Percentiles rank a stretch among this genome's conserved stretches.
These are phyloP conservation scores for Setophaga kirtlandii DNA, from an alignment of 2,113 vertebrate species.

Conservation along the genomic window DNA sequence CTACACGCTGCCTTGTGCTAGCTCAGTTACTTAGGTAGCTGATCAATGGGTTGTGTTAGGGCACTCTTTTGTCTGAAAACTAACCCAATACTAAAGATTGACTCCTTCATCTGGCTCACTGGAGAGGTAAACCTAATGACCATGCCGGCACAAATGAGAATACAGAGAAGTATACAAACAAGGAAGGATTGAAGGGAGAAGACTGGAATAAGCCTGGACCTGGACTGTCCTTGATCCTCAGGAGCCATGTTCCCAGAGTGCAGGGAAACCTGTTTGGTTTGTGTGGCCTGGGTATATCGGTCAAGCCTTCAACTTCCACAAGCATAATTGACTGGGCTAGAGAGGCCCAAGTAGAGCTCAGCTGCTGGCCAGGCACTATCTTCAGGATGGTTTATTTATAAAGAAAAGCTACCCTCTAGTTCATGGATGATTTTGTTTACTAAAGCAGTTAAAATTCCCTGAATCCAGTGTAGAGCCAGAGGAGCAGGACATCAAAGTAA, in stretches of 20 bases:
- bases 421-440: neutral
- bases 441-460: neutral
- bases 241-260: neutral
- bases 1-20: neutral
- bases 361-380: neutral
- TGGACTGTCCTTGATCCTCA: neutral
- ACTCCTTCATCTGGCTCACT: neutral
- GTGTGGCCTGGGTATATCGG: neutral
- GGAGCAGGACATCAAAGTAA: neutral
- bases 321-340: neutral
- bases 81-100: neutral
- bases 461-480: neutral
- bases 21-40: neutral
- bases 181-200: neutral
- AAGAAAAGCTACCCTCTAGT: neutral
- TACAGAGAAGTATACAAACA: neutral
- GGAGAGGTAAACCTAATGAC: neutral
- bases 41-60: neutral
- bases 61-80: neutral
- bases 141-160: neutral
- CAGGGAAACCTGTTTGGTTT: neutral
- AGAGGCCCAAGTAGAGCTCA: neutral
- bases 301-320: neutral
- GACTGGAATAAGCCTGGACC: neutral
- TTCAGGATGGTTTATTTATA: neutral